These are phyloP conservation scores for Dunckerocampus dactyliophorus DNA, from an alignment of 2,113 vertebrate genomes.

Conservation along the genomic window DNA sequence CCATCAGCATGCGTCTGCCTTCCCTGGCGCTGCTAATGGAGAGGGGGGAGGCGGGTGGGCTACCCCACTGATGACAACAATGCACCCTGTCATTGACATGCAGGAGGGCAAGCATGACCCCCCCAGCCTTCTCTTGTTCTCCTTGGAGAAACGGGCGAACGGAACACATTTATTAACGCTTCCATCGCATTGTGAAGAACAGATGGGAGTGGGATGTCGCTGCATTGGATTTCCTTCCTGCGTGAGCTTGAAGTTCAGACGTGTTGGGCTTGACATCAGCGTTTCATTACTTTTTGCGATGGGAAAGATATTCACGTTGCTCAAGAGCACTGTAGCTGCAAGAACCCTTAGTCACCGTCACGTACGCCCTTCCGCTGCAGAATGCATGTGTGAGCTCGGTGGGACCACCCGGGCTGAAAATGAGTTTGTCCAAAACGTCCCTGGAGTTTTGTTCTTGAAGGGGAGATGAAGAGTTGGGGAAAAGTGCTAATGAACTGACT, in stretches of 20 bases:
- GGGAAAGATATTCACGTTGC: constrained; percentile 1
- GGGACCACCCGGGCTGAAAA: constrained; percentile 47
- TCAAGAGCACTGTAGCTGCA: background rate
- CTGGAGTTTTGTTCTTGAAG: constrained; percentile 45
- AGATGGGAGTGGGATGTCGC: constrained; percentile 59
- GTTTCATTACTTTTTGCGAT: constrained; percentile 12
- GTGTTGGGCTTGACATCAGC: background rate
- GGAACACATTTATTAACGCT: no score
- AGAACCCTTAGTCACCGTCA: no score
- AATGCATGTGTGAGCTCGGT: constrained; percentile 2
- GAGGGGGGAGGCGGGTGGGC: background rate
- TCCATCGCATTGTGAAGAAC: constrained; percentile 17
- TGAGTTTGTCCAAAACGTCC: constrained; percentile 47
- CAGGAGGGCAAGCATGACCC: constrained; percentile 38
- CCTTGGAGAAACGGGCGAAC: background rate
- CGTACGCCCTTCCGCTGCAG: background rate
- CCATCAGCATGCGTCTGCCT: constrained; percentile 40
- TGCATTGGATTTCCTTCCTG: constrained; percentile 10
- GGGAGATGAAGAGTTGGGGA: constrained; percentile 45
- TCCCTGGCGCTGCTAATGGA: constrained; percentile 24
- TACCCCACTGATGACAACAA: constrained; percentile 42
- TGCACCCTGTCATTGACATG: constrained; percentile 44
- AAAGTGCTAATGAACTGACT: constrained; percentile 64
- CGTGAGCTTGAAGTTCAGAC: no score
- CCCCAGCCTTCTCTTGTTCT: constrained; percentile 8